Evolutionary conservation across 1,140 invertebrate genomes (phyloP).

Genomic region (Nylanderia fulva): DNA sequence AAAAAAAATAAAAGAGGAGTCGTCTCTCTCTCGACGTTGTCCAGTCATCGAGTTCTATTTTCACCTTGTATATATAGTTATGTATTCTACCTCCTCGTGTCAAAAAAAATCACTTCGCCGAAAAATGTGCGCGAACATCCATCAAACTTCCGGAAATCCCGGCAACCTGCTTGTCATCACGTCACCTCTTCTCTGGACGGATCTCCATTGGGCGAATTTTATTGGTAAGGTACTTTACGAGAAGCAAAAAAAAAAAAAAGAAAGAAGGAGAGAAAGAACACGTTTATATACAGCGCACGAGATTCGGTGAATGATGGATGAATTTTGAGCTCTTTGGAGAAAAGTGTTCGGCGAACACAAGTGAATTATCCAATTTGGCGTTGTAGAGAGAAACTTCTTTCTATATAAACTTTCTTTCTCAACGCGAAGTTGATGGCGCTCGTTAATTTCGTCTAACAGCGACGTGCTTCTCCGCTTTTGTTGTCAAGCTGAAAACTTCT

Average conservation of each 20-base stretch:
- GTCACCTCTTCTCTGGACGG: neutral
- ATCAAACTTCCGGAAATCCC: slow-evolving; percentile 4
- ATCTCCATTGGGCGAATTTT: slow-evolving; percentile 15
- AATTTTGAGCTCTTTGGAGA: neutral
- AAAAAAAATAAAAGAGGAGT: slow-evolving; percentile 56
- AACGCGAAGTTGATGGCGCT: neutral
- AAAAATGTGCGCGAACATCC: slow-evolving; percentile 33
- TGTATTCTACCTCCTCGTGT: neutral
- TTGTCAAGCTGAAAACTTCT: slow-evolving; percentile 44
- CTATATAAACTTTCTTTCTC: neutral
- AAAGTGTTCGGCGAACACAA: neutral
- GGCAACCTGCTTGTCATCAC: slow-evolving; percentile 1
- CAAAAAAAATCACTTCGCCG: neutral
- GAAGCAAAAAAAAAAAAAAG: neutral
- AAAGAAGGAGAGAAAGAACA: no score
- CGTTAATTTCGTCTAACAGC: slow-evolving; percentile 36
- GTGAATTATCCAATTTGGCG: slow-evolving; percentile 34
- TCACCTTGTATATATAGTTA: neutral
- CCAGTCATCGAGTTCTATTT: neutral
- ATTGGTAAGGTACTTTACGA: slow-evolving; percentile 25
- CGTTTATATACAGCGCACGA: neutral
- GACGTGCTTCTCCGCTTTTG: neutral
- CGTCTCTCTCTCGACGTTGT: neutral
- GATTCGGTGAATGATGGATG: slow-evolving; percentile 18
- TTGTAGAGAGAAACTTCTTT: slow-evolving; percentile 18